These are phyloP conservation scores for Triplophysa rosa DNA, from an alignment of 2,113 vertebrate genomes.

Conservation along the genomic window DNA sequence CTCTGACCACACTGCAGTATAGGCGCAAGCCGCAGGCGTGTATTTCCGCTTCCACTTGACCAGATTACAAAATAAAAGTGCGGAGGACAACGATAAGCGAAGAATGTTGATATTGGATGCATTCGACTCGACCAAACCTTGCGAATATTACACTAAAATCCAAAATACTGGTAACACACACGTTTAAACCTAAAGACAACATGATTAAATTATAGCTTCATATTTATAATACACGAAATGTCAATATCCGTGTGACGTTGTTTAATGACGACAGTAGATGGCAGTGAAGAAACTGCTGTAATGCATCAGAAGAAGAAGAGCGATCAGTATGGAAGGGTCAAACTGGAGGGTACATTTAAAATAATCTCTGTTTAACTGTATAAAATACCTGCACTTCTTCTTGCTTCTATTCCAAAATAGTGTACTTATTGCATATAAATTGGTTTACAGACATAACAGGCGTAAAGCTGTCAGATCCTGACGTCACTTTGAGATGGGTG, in stretches of 20 bases:
- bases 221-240: background rate
- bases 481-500: too few relatives aligned
- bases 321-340: slow-evolving; percentile 22
- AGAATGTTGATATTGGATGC: too few relatives aligned
- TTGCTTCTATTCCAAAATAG: background rate
- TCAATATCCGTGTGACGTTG: background rate
- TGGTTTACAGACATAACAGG: background rate
- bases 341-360: slow-evolving; percentile 18
- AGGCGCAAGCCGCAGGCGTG: background rate
- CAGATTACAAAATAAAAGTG: slow-evolving; percentile 41
- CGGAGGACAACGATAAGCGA: background rate
- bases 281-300: background rate
- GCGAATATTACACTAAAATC: too few relatives aligned
- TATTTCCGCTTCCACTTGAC: background rate
- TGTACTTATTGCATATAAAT: background rate
- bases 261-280: background rate
- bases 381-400: background rate
- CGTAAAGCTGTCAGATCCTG: too few relatives aligned
- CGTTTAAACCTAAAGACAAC: background rate
- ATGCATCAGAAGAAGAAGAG: background rate
- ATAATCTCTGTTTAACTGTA: background rate
- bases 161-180: background rate
- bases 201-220: background rate
- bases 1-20: background rate
- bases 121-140: too few relatives aligned